Conservation (phyloP, 2,797 vertebrate genomes). For the Coranthus polyacanthus region DNA sequence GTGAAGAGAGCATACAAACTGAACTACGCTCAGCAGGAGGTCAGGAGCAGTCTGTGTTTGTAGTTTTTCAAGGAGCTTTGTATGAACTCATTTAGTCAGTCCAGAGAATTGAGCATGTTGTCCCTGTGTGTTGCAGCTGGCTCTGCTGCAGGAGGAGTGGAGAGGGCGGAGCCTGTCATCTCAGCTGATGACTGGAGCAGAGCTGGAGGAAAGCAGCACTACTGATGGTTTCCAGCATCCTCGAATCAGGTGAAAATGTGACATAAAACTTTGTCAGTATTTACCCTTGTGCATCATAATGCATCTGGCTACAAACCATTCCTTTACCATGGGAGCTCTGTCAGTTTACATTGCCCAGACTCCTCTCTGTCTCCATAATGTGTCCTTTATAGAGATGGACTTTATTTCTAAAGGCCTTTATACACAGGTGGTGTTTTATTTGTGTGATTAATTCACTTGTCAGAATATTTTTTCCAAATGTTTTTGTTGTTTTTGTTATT, state of each 20-base stretch:
- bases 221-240: constrained; percentile 90
- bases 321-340: too few species aligned
- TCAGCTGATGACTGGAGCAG: constrained; percentile 90
- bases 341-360: too few species aligned
- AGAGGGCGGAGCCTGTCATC: constrained; percentile 88
- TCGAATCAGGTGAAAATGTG: constrained; percentile 87
- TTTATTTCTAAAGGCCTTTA: too few species aligned
- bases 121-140: constrained; percentile 83
- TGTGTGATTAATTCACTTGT: too few species aligned
- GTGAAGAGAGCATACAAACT: constrained; percentile 95
- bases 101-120: neutral
- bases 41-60: constrained; percentile 63
- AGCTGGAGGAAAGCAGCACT: constrained; percentile 88
- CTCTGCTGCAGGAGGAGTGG: constrained; percentile 92
- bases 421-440: too few species aligned
- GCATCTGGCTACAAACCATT: too few species aligned
- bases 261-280: neutral
- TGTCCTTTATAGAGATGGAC: too few species aligned
- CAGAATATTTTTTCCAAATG: too few species aligned
- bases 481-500: too few species aligned
- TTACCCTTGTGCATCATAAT: too few species aligned
- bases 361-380: too few species aligned
- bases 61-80: neutral
- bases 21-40: constrained; percentile 93
- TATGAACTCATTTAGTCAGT: too few species aligned